A percentile compares a stretch with the other conserved stretches of the same genome.
Evolutionary conservation across 2,888 invertebrate genomes (phyloP).

Genomic region (Sinopyrophorus schimmeli): DNA sequence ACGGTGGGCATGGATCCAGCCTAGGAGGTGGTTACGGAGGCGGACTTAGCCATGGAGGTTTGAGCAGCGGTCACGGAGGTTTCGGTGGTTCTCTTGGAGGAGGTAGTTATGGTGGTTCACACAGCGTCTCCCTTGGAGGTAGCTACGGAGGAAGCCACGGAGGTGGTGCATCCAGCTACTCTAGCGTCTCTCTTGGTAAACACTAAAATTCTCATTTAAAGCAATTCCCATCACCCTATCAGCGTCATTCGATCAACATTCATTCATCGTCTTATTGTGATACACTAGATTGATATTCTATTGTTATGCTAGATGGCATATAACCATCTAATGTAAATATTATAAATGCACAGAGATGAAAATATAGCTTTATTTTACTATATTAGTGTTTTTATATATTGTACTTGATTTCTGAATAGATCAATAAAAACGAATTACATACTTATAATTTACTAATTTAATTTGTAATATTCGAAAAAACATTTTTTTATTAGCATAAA

Average conservation of each 20-base stretch:
- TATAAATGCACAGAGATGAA: constrained; percentile 37
- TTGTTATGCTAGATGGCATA: constrained; percentile 24
- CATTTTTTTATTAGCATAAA: too few species aligned
- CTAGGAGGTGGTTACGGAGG: constrained; percentile 32
- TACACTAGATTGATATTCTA: constrained; percentile 27
- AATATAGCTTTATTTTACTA: constrained; percentile 38
- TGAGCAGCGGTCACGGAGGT: constrained; percentile 25
- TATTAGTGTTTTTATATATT: too few species aligned
- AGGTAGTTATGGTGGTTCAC: constrained; percentile 38
- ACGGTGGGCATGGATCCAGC: constrained; percentile 23
- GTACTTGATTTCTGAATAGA: too few species aligned
- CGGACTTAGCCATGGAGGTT: constrained; percentile 27
- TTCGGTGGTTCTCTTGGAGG: constrained; percentile 19
- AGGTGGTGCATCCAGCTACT: constrained; percentile 41
- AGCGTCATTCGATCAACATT: constrained; percentile 21
- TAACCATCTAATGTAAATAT: constrained; percentile 36
- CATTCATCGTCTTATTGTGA: constrained; percentile 35
- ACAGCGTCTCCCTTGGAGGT: constrained; percentile 37
- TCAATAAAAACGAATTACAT: too few species aligned
- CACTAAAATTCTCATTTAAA: constrained; percentile 27
- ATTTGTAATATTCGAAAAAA: too few species aligned
- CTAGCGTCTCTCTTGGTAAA: constrained; percentile 45
- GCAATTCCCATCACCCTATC: constrained; percentile 11
- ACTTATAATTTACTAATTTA: too few species aligned
- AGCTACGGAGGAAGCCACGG: constrained; percentile 32